These are phyloP conservation scores for Ophiothrix spiculata DNA, from an alignment of 35 echinoderm and acorn worm genomes.

Conservation along the genomic window DNA sequence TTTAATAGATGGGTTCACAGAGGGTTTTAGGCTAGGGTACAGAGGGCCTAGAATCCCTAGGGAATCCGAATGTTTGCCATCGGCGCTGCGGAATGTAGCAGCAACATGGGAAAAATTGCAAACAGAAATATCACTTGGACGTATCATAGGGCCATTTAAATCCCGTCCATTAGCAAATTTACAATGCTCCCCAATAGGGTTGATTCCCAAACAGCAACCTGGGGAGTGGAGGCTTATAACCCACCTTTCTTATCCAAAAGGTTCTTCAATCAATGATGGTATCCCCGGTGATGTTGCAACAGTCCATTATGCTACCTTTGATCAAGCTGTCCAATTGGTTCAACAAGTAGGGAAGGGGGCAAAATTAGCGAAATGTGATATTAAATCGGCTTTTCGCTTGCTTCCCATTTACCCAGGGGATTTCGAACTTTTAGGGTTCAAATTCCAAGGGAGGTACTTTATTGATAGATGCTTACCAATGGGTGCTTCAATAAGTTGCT, in stretches of 20 bases:
- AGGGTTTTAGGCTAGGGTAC: background rate
- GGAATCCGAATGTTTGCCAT: background rate
- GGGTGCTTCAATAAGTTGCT: conserved; percentile 14
- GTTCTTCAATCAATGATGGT: conserved; percentile 25
- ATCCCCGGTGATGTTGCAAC: background rate
- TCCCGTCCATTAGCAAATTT: conserved; percentile 12
- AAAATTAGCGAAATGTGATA: conserved; percentile 38
- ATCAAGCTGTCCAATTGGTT: conserved; percentile 4
- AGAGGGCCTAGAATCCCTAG: background rate
- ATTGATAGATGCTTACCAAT: conserved; percentile 23
- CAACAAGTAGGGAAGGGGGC: background rate
- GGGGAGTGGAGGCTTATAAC: conserved; percentile 29
- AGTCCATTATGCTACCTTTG: conserved; percentile 29
- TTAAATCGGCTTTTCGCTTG: conserved; percentile 42
- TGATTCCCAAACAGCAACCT: conserved; percentile 33
- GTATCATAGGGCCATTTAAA: conserved; percentile 30
- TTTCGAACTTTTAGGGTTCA: conserved; percentile 39
- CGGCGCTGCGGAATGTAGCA: background rate
- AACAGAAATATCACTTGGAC: conserved; percentile 13
- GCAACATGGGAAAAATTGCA: background rate
- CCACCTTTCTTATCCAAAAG: conserved; percentile 25
- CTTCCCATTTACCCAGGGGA: conserved; percentile 27
- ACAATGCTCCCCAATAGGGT: conserved; percentile 41
- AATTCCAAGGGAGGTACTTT: conserved; percentile 25
- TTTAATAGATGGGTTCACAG: background rate